These are phyloP conservation scores for Paramuricea clavata DNA, from an alignment of 92 coral and sea anemone genomes.

Conservation along the genomic window DNA sequence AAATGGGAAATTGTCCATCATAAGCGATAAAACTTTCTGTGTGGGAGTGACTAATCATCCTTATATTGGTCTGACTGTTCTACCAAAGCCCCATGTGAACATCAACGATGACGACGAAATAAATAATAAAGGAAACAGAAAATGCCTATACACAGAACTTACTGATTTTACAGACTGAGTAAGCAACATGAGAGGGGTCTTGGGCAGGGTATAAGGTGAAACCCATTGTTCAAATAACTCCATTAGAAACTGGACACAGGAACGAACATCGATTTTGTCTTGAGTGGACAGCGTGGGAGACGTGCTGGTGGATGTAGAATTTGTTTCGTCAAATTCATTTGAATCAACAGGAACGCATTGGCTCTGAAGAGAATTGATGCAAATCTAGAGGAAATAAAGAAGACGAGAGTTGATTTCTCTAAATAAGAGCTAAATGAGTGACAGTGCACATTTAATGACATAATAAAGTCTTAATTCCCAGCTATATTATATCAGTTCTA, in stretches of 20 bases:
- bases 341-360: conserved; percentile 76
- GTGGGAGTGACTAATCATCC: too few relatives aligned
- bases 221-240: conserved; percentile 99
- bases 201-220: conserved; percentile 97
- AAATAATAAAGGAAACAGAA: not conserved
- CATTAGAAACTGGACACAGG: conserved; percentile 94
- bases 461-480: too few relatives aligned
- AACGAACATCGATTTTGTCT: conserved; percentile 92
- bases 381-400: conserved; percentile 65
- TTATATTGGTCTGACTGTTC: too few relatives aligned
- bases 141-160: conserved; percentile 57
- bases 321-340: conserved; percentile 81
- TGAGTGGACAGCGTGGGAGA: conserved; percentile 84
- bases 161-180: conserved; percentile 98
- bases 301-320: conserved; percentile 73
- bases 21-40: too few relatives aligned
- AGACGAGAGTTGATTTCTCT: not conserved
- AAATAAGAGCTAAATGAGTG: not conserved
- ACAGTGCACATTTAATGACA: too few relatives aligned
- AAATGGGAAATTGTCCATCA: conserved; percentile 24
- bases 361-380: conserved; percentile 77
- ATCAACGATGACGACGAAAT: too few relatives aligned
- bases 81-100: too few relatives aligned
- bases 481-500: too few relatives aligned
- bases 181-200: conserved; percentile 92